These are phyloP conservation scores for Columbina picui DNA, from an alignment of 2,113 vertebrate species.

Conservation along the genomic window DNA sequence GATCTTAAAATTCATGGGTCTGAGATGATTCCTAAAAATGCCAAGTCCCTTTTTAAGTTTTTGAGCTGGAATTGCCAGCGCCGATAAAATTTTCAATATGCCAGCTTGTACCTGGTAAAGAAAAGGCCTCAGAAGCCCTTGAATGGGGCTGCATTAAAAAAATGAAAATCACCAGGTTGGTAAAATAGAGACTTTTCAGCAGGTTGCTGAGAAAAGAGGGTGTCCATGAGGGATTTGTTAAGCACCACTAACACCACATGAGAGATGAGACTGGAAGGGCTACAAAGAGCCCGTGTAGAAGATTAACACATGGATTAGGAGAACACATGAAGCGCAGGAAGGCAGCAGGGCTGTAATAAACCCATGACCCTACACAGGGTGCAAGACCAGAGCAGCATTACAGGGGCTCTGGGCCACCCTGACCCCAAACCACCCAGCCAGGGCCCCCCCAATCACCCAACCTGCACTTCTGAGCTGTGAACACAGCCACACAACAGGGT, in stretches of 20 bases:
- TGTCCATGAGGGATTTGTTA: background rate
- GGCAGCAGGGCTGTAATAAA: accelerated
- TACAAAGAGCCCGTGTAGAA: background rate
- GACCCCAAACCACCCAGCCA: background rate
- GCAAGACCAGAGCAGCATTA: background rate
- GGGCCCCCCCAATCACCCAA: background rate
- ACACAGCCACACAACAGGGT: background rate
- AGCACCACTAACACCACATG: background rate
- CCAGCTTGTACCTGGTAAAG: background rate
- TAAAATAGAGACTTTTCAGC: background rate
- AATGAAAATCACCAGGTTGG: background rate
- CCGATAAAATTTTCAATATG: background rate
- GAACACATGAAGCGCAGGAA: background rate
- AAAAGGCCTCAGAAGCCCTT: background rate
- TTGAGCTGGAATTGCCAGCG: background rate
- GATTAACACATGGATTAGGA: background rate
- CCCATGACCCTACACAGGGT: accelerated
- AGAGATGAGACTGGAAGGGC: background rate
- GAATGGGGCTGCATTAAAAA: background rate
- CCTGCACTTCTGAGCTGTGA: background rate
- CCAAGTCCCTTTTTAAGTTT: background rate
- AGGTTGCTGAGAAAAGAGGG: background rate
- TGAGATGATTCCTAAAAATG: background rate
- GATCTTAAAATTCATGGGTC: background rate
- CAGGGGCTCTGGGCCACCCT: background rate